These are phyloP conservation scores for Tipula helvola DNA, from an alignment of 2,888 invertebrate genomes.

Conservation along the genomic window DNA sequence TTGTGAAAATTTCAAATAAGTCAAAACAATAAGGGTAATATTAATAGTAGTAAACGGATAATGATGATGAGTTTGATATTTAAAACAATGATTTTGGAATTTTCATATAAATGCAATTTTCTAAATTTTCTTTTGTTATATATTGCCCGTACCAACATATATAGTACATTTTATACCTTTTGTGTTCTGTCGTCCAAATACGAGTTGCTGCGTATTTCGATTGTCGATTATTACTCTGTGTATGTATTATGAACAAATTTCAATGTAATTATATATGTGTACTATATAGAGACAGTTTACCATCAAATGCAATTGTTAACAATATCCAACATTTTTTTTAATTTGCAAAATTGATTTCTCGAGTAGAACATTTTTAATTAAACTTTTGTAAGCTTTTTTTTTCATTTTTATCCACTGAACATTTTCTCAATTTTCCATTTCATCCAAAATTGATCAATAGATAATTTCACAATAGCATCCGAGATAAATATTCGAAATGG, in stretches of 20 bases:
- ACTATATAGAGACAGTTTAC: background rate
- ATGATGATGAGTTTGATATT: background rate
- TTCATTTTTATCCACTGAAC: background rate
- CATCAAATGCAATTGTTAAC: background rate
- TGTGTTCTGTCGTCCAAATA: background rate
- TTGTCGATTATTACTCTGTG: background rate
- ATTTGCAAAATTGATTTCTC: background rate
- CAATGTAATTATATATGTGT: background rate
- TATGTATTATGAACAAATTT: background rate
- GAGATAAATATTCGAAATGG: background rate
- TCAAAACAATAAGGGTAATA: background rate
- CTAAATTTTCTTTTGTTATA: background rate
- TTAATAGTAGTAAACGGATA: background rate
- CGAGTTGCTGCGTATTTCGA: too few relatives aligned
- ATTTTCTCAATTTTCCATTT: background rate
- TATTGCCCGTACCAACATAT: background rate
- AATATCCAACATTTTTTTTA: background rate
- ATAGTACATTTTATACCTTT: background rate
- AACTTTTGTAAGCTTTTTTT: background rate
- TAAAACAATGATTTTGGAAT: background rate
- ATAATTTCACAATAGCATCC: background rate
- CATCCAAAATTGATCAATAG: background rate
- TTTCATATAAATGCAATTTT: background rate
- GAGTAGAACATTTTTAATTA: background rate
- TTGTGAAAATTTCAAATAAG: too few relatives aligned